Evolutionary conservation across 2,113 vertebrate genomes (phyloP).

Genomic region (Hystrix cristata): DNA sequence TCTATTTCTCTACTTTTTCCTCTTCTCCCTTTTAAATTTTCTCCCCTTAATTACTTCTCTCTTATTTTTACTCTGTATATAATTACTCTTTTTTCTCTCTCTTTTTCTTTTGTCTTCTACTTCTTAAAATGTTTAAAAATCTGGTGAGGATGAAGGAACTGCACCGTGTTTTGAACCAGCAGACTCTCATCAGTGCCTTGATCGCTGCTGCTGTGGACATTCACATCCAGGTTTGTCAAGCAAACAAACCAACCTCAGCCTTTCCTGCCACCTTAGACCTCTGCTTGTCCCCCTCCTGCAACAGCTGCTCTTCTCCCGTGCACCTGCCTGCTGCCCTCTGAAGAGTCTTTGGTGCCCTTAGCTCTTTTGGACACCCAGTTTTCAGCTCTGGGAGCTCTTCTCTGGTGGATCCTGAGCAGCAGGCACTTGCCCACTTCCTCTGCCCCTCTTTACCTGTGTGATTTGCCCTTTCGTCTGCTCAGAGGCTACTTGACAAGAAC

Average conservation of each 20-base stretch:
- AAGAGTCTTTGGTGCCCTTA: not conserved
- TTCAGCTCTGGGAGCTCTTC: not conserved
- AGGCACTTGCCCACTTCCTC: not conserved
- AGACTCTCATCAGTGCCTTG: not conserved
- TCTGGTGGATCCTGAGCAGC: not conserved
- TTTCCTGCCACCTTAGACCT: not conserved
- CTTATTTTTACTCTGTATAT: not conserved
- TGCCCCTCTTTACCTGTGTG: not conserved
- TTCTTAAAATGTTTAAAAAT: not conserved
- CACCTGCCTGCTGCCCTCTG: not conserved
- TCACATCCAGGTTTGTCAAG: not conserved
- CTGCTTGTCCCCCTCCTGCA: not conserved
- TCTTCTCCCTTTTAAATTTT: not conserved
- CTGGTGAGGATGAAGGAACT: not conserved
- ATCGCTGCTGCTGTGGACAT: not conserved
- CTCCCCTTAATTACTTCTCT: not conserved
- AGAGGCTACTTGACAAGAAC: not conserved
- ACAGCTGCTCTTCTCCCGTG: not conserved
- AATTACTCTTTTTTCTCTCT: not conserved
- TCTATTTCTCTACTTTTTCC: not conserved
- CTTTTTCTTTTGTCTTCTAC: not conserved
- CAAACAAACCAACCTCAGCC: not conserved
- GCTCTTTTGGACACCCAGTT: not conserved
- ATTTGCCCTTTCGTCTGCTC: not conserved
- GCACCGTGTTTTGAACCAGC: not conserved